A percentile compares a stretch with the other conserved stretches of the same genome.
Conservation (phyloP, 2,888 invertebrate genomes). For the Invenusta paracnida region DNA sequence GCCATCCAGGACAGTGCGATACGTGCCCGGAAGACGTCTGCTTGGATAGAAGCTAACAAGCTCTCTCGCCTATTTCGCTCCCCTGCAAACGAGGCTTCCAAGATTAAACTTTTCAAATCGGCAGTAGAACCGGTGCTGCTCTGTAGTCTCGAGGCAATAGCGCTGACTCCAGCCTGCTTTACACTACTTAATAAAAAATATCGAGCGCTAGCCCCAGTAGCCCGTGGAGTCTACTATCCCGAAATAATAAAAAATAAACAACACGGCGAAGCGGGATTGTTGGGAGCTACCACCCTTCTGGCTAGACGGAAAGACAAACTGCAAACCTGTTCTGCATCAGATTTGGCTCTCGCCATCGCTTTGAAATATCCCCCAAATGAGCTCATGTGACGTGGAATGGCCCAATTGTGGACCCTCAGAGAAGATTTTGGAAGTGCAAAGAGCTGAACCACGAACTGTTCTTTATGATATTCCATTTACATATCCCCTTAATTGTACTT, state of each 20-base stretch:
- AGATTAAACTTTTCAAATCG: not conserved
- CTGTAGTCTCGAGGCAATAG: not conserved
- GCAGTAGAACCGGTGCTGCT: not conserved
- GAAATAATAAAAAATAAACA: not conserved
- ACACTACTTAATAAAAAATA: not conserved
- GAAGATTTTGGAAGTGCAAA: not conserved
- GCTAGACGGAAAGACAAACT: not conserved
- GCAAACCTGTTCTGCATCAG: not conserved
- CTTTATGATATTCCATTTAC: not conserved
- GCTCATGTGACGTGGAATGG: not conserved
- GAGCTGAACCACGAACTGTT: not conserved
- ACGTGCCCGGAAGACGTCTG: not conserved
- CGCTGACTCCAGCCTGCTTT: not conserved
- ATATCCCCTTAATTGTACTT: no score
- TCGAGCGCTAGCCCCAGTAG: conserved; percentile 7
- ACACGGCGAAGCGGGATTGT: conserved; percentile 5
- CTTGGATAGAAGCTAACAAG: not conserved
- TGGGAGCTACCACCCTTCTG: not conserved
- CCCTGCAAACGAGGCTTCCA: not conserved
- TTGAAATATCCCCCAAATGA: not conserved
- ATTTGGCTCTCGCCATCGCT: not conserved
- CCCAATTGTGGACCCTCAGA: not conserved
- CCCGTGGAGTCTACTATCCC: not conserved
- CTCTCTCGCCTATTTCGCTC: not conserved
- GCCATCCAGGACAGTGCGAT: not conserved